phyloP scores from a whole-genome alignment of 2,113 vertebrate genomes.

The Stercorarius parasiticus region DNA sequence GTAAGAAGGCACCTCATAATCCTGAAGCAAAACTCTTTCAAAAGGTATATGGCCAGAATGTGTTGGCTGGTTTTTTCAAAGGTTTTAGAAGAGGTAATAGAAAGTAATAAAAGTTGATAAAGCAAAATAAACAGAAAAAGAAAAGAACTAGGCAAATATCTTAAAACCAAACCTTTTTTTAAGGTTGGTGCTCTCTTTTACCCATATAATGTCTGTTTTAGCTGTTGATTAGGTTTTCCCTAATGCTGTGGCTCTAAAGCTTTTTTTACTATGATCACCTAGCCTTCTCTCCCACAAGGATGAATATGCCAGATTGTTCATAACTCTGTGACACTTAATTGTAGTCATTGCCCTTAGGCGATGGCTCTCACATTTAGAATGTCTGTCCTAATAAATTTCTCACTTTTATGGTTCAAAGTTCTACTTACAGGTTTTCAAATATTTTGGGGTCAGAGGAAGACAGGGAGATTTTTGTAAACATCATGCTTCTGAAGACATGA shows the following conservation, averaged over 20 bases:
- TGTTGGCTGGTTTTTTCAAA: background rate
- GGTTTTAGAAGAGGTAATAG: background rate
- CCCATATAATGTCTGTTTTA: background rate
- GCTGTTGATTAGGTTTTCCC: background rate
- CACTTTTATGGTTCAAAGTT: background rate
- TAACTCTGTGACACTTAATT: background rate
- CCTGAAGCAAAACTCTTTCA: background rate
- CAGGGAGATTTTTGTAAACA: background rate
- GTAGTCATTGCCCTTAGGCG: background rate
- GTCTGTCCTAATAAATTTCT: background rate
- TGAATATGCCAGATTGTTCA: background rate
- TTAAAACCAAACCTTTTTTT: background rate
- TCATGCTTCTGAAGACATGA: background rate
- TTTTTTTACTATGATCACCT: background rate
- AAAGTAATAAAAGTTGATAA: background rate
- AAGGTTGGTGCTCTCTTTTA: background rate
- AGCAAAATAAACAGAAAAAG: background rate
- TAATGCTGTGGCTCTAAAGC: background rate
- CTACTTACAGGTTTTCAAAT: background rate
- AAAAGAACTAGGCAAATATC: background rate
- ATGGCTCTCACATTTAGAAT: background rate
- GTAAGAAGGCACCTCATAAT: background rate
- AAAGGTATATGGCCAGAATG: background rate
- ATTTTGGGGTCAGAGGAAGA: background rate
- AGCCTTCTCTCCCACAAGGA: background rate